A percentile compares a stretch with the other conserved stretches of the same genome.
These are phyloP conservation scores for Tyto alba DNA, from an alignment of 2,113 vertebrate genomes.

Conservation along the genomic window DNA sequence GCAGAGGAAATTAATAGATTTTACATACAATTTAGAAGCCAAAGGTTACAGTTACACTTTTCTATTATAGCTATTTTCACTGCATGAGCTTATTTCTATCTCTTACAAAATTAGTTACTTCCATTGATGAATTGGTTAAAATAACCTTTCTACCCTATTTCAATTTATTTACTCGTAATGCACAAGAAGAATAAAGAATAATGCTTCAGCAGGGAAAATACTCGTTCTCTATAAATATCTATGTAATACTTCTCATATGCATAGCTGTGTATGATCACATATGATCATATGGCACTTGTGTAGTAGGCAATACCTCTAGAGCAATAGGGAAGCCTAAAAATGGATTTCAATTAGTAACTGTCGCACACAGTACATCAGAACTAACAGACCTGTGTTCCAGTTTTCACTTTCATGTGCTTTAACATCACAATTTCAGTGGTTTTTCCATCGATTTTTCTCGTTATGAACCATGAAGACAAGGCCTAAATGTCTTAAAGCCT, in stretches of 20 bases:
- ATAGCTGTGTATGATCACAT: not conserved
- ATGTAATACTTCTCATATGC: not conserved
- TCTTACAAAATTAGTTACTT: conserved; percentile 32
- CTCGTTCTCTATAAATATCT: not conserved
- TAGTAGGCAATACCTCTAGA: not conserved
- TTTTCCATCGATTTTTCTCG: not conserved
- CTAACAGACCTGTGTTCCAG: not conserved
- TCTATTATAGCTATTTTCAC: conserved; percentile 6
- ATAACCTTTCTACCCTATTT: conserved; percentile 18
- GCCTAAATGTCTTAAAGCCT: not conserved
- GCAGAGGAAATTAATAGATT: conserved; percentile 3
- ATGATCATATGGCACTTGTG: not conserved
- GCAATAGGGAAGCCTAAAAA: not conserved
- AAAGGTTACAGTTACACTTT: conserved; percentile 7
- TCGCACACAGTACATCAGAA: not conserved
- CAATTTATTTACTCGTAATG: not conserved
- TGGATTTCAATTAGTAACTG: not conserved
- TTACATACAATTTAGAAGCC: not conserved
- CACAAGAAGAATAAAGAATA: not conserved
- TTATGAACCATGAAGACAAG: not conserved
- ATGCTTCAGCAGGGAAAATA: not conserved
- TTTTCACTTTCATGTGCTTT: not conserved
- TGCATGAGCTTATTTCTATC: conserved; percentile 22
- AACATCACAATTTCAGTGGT: not conserved
- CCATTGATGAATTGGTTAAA: conserved; percentile 27